phyloP scores from a whole-genome alignment of 2,888 invertebrate genomes.

The Eudasyphora cyanicolor region DNA sequence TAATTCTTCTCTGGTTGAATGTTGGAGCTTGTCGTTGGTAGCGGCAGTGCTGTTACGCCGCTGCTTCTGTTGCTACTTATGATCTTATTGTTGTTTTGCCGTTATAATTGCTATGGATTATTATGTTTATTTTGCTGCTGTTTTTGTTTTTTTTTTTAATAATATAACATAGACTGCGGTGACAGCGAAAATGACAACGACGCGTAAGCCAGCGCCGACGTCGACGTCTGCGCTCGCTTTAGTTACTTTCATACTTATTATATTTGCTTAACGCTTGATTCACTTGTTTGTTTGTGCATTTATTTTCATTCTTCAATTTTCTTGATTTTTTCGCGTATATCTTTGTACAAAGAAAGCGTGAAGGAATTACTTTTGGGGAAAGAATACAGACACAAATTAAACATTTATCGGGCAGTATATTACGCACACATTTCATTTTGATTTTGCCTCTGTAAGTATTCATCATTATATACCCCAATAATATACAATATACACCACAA shows the following conservation, averaged over 20 bases:
- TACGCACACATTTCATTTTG: not conserved
- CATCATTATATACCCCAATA: not conserved
- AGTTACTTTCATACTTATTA: not conserved
- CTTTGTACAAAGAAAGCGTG: conserved; percentile 24
- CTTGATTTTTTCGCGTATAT: not conserved
- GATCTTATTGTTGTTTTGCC: not conserved
- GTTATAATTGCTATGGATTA: conserved; percentile 52
- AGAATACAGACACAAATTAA: not conserved
- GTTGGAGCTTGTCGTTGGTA: conserved; percentile 25
- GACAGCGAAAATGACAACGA: not conserved
- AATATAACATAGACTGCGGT: not conserved
- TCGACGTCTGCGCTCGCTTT: not conserved
- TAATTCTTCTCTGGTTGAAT: conserved; percentile 45
- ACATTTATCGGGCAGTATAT: not conserved
- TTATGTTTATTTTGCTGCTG: conserved; percentile 6
- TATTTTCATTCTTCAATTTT: conserved; percentile 4
- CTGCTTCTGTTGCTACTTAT: not conserved
- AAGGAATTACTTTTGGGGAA: not conserved
- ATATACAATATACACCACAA: conserved; percentile 1
- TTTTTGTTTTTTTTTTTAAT: conserved; percentile 13
- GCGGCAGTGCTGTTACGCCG: too few relatives aligned
- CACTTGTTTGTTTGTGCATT: conserved; percentile 45
- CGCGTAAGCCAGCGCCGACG: not conserved
- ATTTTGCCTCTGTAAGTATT: not conserved
- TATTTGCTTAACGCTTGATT: conserved; percentile 20